Evolutionary conservation across 2,113 vertebrate species (phyloP).

Genomic region (Brachionichthys hirsutus): DNA sequence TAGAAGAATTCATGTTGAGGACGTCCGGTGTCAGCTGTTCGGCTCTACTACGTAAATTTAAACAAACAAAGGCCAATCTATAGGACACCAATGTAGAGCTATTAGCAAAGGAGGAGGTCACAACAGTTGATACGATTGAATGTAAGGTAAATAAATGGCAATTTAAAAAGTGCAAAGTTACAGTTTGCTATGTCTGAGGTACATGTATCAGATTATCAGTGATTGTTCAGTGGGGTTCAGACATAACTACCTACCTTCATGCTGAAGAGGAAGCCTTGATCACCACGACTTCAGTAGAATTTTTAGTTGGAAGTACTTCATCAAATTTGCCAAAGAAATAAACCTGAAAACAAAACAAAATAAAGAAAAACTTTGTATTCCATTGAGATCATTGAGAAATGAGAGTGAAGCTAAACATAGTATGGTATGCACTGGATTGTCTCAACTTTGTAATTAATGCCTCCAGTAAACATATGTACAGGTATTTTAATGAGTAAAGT

Average conservation of each 20-base stretch:
- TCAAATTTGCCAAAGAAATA: conserved; percentile 90
- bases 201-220: conserved; percentile 10
- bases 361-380: no score
- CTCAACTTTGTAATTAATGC: conserved; percentile 5
- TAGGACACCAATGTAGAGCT: neutral
- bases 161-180: neutral
- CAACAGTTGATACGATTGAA: neutral
- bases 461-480: neutral
- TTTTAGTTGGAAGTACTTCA: neutral
- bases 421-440: neutral
- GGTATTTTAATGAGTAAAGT: neutral
- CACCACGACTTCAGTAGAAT: neutral
- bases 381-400: conserved; percentile 40
- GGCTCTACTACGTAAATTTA: conserved; percentile 22
- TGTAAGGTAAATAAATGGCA: neutral
- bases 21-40: conserved; percentile 60
- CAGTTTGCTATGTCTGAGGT: neutral
- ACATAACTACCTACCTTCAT: conserved; percentile 51
- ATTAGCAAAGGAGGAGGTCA: neutral
- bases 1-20: conserved; percentile 67
- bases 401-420: conserved; percentile 10
- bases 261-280: conserved; percentile 45
- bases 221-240: neutral
- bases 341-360: conserved; percentile 68
- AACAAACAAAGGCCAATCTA: neutral